Base-by-base conservation (phyloP, 2,797 vertebrate genomes). In the Pipistrellus nathusii region DNA sequence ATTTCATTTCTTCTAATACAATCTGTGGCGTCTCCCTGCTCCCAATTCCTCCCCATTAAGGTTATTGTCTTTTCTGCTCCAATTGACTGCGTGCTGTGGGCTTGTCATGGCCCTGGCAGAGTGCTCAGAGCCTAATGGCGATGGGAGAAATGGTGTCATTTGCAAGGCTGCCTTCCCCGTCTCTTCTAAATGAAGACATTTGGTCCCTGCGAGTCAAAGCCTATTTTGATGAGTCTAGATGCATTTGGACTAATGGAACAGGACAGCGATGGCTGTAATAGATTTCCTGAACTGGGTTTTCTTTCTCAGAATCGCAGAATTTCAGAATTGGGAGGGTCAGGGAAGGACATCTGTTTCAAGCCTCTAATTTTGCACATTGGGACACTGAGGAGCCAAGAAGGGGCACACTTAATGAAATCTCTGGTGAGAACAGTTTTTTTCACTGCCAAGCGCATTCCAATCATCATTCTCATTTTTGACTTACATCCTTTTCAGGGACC, bases 161-260 rank as follows among this genome's bases (percentile, higher is more conserved):
- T 97, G 85, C 96, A 85, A 95, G 95, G 12, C 97, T 97, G 97
- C 97, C 97, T 98, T 98, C 93, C 96, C 97, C 30, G 23, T 97
- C 97, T 98, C 97, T 97, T 98, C 98, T 97, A 97, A 98, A 98
- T 98, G 98, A 98, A 98, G 98, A 98, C 96, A 95, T 97, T 98
- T 98, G 97, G 96, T 98, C 97, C 97, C 95, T 94, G 93, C n/a
- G 51, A 97, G 97, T 98, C 97, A 98, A 96, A 98, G 95, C 78
- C 72, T 76, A 95, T 96, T 93, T 96, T 95, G 94, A 97, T 87
- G 93, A 96, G 69, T 93, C 83, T 85, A 81, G 92, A 91, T 83
- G 68, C 90, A 91, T 95, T 95, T 93, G 68, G 41, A 86, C 90
- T 96, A 96, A 97, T 96, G 76, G 85, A 69, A 95, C 66, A 90